Conservation (phyloP, 2,113 vertebrate genomes). For the Charina bottae region DNA sequence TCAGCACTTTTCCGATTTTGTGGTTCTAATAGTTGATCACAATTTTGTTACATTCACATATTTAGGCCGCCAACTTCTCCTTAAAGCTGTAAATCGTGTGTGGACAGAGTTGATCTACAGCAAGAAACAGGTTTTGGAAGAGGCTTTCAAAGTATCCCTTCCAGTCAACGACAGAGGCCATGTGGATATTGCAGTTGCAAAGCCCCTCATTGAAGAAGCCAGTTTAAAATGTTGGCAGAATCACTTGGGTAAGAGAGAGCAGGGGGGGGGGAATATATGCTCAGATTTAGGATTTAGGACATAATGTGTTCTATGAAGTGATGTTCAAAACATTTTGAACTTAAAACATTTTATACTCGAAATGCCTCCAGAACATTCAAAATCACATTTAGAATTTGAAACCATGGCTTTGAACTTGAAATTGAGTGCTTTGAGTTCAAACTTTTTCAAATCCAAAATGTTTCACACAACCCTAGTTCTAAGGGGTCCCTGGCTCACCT, state of each 20-base stretch:
- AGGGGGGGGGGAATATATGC: no score
- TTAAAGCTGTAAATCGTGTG: constrained; percentile 96
- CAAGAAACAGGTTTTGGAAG: constrained; percentile 94
- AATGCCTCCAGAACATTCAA: background rate
- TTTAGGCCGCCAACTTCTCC: constrained; percentile 92
- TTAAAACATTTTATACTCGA: background rate
- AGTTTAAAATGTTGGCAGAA: constrained; percentile 97
- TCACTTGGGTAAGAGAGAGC: constrained; percentile 87
- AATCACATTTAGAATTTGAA: background rate
- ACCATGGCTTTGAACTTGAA: background rate
- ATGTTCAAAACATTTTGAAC: background rate
- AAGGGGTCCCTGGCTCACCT: background rate
- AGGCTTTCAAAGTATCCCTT: constrained; percentile 92
- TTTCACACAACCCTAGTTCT: background rate
- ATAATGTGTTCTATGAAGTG: background rate
- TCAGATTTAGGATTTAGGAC: background rate
- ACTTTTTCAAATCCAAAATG: background rate
- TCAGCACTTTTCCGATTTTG: background rate
- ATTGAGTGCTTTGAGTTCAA: background rate
- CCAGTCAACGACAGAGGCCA: constrained; percentile 94
- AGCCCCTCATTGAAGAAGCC: constrained; percentile 90
- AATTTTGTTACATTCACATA: constrained; percentile 13
- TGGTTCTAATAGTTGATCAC: background rate
- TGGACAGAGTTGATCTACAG: constrained; percentile 98
- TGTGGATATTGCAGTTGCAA: constrained; percentile 88